Evolutionary conservation across 1,140 invertebrate species (phyloP).

Genomic region (Wiebesia pumilae): DNA sequence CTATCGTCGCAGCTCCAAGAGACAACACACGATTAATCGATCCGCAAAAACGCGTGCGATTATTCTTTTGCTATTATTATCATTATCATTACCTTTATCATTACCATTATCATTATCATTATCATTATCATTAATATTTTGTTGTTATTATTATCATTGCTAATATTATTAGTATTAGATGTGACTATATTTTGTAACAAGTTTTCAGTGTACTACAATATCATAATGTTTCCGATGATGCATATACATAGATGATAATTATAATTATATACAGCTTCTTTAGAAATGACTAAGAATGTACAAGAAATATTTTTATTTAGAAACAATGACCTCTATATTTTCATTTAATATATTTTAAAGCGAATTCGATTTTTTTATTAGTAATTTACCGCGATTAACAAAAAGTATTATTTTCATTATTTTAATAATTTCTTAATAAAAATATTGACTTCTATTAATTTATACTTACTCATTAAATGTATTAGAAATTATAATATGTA

Average conservation of each 20-base stretch:
- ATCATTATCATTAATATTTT: too few species aligned
- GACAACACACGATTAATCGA: not conserved
- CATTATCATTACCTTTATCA: not conserved
- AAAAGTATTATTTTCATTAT: not conserved
- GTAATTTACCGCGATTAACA: not conserved
- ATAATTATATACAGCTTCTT: not conserved
- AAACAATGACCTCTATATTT: not conserved
- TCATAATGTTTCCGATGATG: not conserved
- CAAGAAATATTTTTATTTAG: not conserved
- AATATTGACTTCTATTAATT: not conserved
- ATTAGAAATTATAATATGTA: too few species aligned
- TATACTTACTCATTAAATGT: not conserved
- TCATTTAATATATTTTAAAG: not conserved
- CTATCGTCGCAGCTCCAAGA: constrained; percentile 33
- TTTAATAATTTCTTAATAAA: not conserved
- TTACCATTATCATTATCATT: too few species aligned
- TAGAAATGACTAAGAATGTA: not conserved
- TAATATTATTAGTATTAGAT: not conserved
- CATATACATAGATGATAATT: not conserved
- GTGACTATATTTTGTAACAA: not conserved
- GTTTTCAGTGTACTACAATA: constrained; percentile 49
- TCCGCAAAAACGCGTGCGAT: not conserved
- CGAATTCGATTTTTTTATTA: too few species aligned
- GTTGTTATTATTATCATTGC: not conserved
- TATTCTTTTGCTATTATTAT: not conserved